Base-by-base conservation (phyloP, 30 jellyfish, hydroid and myxozoan species). In the Cassiopea andromeda region DNA sequence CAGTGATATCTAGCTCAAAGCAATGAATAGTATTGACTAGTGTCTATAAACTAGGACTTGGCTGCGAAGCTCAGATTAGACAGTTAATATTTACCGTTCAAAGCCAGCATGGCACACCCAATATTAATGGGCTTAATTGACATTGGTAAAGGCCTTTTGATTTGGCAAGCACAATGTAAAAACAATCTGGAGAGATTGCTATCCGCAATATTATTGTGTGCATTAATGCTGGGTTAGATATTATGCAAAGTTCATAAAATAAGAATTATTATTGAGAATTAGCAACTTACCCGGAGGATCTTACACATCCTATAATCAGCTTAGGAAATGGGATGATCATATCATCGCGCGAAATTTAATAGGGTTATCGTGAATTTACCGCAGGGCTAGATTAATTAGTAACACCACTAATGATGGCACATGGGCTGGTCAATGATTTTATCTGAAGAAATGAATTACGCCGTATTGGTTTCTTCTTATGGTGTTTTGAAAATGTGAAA, bases 201-300 rank as follows among this genome's bases (percentile, higher is more conserved):
- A 70, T 70, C 79, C 79, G 16, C 54, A 70, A 70, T 70, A 43
- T 15, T 15, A 70, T 70, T 70, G 19, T 4, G 38, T 43, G 79
- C 50, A 70, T 70, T 70, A 70, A 43, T 54, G 19, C 79, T n/a
- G 54, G 14, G 79, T 70, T 2, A 70, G 15, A 70, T 70, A 70
- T n/a, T 70, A 43, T 49, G n/a, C 19, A 7, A 43, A 70, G 15
- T 70, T 38, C 79, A 70, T 19, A 6, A 7, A n/a, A 43, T 17
- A 70, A n/a, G 17, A 70, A 38, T 19, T n/a, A 70, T 70, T 70
- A 70, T 10, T n/a, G 38, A 70, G 79, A 70, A 17, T 70, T 70
- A 70, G 79, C 48, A 70, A 70, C 7, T 70, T 70, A 70, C 79
- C 79, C 79, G 79, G 79, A 70, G 79, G 79, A 15, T 70, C 79